Evolutionary conservation across 2,888 invertebrate genomes (phyloP), one percentile per base, ranked within the genome.

Genomic region (Polylopha cassiicola): DNA sequence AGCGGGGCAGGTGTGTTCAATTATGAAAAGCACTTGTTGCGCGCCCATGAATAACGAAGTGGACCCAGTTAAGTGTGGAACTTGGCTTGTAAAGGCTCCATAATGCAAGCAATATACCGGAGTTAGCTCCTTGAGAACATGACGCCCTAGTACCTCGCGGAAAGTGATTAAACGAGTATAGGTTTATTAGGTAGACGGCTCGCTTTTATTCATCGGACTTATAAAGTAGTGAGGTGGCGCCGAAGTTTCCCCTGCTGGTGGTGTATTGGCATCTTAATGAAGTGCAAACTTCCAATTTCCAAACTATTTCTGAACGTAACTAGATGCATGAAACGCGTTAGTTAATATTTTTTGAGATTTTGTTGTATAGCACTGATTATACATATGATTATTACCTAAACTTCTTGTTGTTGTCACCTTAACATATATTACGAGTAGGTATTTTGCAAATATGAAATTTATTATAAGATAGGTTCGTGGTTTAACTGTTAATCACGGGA

Each of bases 1-100:
- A 53, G 59, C 39, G 64, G 63, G 62, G 36, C 44, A 46, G 46
- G 62, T 65, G 61, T 58, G 61, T 61, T 73, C 67, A 72, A 72
- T 73, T 70, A 71, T 71, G 65, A 62, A 73, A 59, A 61, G 60
- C 68, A 73, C 73, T 73, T 73, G 73, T 73, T 73, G 73, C 69
- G 51, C 62, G 52, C 45, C 58, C 61, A 44, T 44, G 44, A 44
- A 61, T 60, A 65, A 59, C 63, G 56, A 59, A 67, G 64, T 66
- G 64, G 65, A 65, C 64, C 44, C 54, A 69, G 64, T 58, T 65
- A 63, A 70, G 67, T 62, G 62, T 60, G 59, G 60, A 72, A 73
- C 59, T 72, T 70, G 55, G 58, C 66, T 67, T 65, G 70, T 67
- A 67, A 65, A 61, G 58, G 59, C 58, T 72, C 58, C 60, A 69